A percentile compares a stretch with the other conserved stretches of the same genome.
phyloP scores from a whole-genome alignment of 92 coral and sea anemone genomes.

The Epizoanthus illoricatus region DNA sequence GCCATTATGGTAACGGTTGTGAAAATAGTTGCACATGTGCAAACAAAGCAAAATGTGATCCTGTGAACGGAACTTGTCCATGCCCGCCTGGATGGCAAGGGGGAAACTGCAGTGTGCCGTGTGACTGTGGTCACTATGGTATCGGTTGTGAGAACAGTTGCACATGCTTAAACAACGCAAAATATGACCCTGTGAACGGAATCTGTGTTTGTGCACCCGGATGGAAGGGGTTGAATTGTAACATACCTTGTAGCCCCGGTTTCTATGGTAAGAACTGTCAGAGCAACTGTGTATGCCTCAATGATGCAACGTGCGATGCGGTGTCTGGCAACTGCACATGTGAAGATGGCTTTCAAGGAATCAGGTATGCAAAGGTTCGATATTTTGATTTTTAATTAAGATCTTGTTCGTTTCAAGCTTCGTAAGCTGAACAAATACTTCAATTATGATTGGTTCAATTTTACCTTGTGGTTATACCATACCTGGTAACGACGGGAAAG shows the following conservation, averaged over 20 bases:
- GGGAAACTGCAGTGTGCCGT: slow-evolving; percentile 62
- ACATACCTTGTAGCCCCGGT: slow-evolving; percentile 58
- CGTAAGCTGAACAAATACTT: too few relatives aligned
- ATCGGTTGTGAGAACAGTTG: slow-evolving; percentile 59
- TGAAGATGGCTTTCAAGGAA: slow-evolving; percentile 67
- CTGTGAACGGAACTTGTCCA: slow-evolving; percentile 61
- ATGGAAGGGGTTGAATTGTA: slow-evolving; percentile 67
- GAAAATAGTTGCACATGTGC: slow-evolving; percentile 57
- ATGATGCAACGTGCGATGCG: slow-evolving; percentile 60
- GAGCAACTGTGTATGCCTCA: slow-evolving; percentile 56
- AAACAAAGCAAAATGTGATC: slow-evolving; percentile 59
- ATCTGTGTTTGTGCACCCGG: slow-evolving; percentile 79
- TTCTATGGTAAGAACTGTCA: slow-evolving; percentile 72
- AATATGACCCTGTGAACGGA: slow-evolving; percentile 75
- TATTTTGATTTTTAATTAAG: too few relatives aligned
- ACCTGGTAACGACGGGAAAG: too few relatives aligned
- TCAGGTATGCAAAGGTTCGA: slow-evolving; percentile 42
- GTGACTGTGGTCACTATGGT: slow-evolving; percentile 78
- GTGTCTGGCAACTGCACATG: slow-evolving; percentile 79
- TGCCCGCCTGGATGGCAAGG: slow-evolving; percentile 90
- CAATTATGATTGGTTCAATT: too few relatives aligned
- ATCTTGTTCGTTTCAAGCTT: too few relatives aligned
- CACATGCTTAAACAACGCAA: slow-evolving; percentile 61
- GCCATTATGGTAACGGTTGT: slow-evolving; percentile 64
- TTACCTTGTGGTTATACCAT: too few relatives aligned